phyloP scores from a whole-genome alignment of 2,888 invertebrate species.

The Lampropteryx suffumata region DNA sequence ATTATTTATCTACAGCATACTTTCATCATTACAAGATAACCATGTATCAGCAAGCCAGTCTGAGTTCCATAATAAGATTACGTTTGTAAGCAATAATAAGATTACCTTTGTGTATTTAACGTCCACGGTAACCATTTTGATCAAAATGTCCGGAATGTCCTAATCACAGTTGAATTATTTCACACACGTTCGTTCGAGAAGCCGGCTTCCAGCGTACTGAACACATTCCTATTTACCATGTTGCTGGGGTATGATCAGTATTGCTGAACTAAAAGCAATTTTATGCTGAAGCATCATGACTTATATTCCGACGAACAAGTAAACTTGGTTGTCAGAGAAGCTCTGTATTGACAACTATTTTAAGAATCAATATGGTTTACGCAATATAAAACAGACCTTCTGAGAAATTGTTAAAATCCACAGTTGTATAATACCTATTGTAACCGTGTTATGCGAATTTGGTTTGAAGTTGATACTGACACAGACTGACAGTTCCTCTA shows the following conservation, averaged over 20 bases:
- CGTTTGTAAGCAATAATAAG: slow-evolving; percentile 61
- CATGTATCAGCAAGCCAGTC: no score
- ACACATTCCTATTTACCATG: neutral
- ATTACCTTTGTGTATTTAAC: slow-evolving; percentile 79
- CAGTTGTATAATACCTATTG: no score
- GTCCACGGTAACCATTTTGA: slow-evolving; percentile 76
- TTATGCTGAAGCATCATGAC: slow-evolving; percentile 4
- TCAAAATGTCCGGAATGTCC: neutral
- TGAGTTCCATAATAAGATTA: slow-evolving; percentile 31
- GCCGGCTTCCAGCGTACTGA: slow-evolving; percentile 43
- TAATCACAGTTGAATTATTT: slow-evolving; percentile 6
- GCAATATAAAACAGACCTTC: neutral
- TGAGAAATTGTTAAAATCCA: no score
- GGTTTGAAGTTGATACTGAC: no score
- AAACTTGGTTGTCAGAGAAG: neutral
- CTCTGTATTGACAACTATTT: neutral
- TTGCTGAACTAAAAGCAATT: slow-evolving; percentile 10
- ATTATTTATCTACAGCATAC: no score
- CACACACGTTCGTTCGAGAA: slow-evolving; percentile 26
- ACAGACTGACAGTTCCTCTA: no score
- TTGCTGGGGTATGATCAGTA: neutral
- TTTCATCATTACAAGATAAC: no score
- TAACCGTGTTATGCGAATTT: no score
- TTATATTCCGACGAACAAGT: neutral
- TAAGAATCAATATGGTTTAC: neutral